These are phyloP conservation scores for Hypomecis punctinalis DNA, from an alignment of 2,888 invertebrate genomes.

Conservation along the genomic window DNA sequence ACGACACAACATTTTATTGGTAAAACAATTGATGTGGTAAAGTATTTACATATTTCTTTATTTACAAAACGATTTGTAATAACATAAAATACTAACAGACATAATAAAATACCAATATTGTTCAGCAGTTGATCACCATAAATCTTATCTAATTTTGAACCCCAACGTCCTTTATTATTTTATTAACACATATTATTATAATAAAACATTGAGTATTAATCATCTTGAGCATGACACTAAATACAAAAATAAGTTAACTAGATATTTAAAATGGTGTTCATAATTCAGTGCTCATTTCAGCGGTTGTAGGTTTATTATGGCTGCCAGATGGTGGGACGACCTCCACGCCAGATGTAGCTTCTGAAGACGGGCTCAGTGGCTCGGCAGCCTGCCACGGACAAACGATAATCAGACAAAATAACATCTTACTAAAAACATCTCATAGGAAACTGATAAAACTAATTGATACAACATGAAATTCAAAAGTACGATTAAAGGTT, in stretches of 20 bases:
- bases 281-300: slow-evolving; percentile 90
- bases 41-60: slow-evolving; percentile 17
- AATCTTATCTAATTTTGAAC: background rate
- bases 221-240: slow-evolving; percentile 6
- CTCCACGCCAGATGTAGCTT: slow-evolving; percentile 54
- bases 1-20: slow-evolving; percentile 30
- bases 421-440: background rate
- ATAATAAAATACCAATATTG: background rate
- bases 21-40: slow-evolving; percentile 10
- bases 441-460: background rate
- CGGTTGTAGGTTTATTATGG: slow-evolving; percentile 61
- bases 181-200: background rate
- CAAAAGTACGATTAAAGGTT: slow-evolving; percentile 9
- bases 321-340: slow-evolving; percentile 52
- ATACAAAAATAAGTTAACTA: slow-evolving; percentile 34
- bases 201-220: slow-evolving; percentile 1
- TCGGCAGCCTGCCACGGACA: slow-evolving; percentile 73
- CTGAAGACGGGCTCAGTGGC: slow-evolving; percentile 70
- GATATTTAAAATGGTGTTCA: slow-evolving; percentile 53
- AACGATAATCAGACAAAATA: slow-evolving; percentile 20
- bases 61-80: background rate
- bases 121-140: background rate
- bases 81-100: background rate
- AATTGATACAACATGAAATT: background rate
- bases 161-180: background rate